Evolutionary conservation across 2,888 invertebrate species (phyloP).

Genomic region (Morpho deidamia): DNA sequence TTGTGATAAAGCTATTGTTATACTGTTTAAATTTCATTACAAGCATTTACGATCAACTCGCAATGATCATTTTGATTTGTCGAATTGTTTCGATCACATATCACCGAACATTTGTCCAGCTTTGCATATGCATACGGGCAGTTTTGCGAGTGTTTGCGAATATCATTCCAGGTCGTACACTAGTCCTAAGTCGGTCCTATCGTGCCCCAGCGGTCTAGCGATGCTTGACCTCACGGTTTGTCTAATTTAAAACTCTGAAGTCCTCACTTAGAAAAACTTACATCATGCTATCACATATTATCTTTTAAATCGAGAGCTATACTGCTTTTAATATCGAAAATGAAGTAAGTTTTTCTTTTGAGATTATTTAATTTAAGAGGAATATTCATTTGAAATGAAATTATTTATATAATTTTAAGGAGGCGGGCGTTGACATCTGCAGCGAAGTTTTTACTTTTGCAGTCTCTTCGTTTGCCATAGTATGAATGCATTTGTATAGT

Average conservation of each 20-base stretch:
- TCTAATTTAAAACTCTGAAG: slow-evolving; percentile 48
- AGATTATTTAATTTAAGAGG: slow-evolving; percentile 14
- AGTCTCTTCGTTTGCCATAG: no score
- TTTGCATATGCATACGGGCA: slow-evolving; percentile 25
- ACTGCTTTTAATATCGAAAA: slow-evolving; percentile 1
- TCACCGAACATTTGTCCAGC: slow-evolving; percentile 25
- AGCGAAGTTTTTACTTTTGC: no score
- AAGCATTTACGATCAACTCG: slow-evolving; percentile 10
- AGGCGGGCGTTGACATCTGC: no score
- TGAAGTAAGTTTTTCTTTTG: slow-evolving; percentile 22
- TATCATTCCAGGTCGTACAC: slow-evolving; percentile 67
- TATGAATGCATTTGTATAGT: no score
- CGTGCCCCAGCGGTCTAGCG: slow-evolving; percentile 56
- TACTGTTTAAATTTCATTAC: neutral
- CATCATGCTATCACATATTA: slow-evolving; percentile 15
- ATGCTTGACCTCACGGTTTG: slow-evolving; percentile 69
- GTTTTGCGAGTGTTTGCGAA: slow-evolving; percentile 50
- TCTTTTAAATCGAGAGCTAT: neutral
- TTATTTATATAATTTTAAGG: no score
- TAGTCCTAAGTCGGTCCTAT: slow-evolving; percentile 44
- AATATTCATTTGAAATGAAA: slow-evolving; percentile 6
- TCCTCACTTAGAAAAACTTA: slow-evolving; percentile 34
- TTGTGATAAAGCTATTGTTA: no score
- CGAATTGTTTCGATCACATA: slow-evolving; percentile 19
- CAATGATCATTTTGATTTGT: slow-evolving; percentile 13